Conservation (phyloP, 2,797 vertebrate species). For the Gymnothorax reevesii region DNA sequence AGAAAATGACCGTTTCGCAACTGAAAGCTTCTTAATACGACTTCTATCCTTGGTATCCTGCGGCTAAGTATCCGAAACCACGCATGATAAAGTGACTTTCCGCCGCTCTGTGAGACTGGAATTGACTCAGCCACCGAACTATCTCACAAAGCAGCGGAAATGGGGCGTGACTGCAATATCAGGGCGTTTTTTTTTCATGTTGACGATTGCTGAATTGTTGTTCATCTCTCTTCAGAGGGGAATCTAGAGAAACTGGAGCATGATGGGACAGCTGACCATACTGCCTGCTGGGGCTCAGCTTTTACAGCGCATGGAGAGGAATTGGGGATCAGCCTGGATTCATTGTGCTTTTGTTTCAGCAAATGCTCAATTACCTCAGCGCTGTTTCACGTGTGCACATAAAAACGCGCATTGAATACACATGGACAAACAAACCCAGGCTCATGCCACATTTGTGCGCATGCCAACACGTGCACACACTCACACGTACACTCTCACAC, state of each 20-base stretch:
- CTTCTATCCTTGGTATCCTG: no score
- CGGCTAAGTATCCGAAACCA: no score
- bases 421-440: conserved; percentile 15
- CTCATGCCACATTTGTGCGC: neutral
- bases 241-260: neutral
- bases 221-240: neutral
- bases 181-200: no score
- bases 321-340: neutral
- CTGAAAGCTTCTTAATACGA: no score
- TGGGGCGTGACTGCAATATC: no score
- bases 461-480: neutral
- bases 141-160: no score
- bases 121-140: no score
- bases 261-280: neutral
- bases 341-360: neutral
- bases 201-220: neutral
- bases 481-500: neutral
- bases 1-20: no score
- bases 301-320: neutral
- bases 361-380: neutral
- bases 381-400: neutral
- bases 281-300: neutral
- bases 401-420: neutral
- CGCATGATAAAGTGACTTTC: no score
- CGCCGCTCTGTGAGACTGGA: no score